phyloP scores from a whole-genome alignment of 2,888 invertebrate genomes.

The Apoda limacodes region DNA sequence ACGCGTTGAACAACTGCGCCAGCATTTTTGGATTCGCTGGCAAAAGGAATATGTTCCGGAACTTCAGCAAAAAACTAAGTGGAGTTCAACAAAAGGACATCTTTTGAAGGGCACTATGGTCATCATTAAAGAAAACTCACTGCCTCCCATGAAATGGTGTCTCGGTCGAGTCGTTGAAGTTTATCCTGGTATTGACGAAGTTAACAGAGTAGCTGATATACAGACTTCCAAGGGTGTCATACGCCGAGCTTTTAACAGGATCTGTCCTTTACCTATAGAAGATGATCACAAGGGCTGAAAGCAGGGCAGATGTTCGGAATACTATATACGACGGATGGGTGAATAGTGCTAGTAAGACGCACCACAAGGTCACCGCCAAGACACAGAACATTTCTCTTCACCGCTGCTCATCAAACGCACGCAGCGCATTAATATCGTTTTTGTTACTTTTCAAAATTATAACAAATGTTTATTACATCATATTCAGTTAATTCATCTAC shows the following conservation, averaged over 20 bases:
- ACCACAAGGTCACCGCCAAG: too few species aligned
- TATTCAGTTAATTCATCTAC: too few species aligned
- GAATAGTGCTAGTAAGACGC: too few species aligned
- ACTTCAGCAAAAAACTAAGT: not conserved
- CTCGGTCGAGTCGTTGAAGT: constrained; percentile 4
- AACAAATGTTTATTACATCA: too few species aligned
- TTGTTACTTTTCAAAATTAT: too few species aligned
- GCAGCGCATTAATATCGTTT: too few species aligned
- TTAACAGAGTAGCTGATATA: constrained; percentile 4
- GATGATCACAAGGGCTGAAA: too few species aligned
- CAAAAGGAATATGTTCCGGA: not conserved
- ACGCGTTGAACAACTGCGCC: not conserved
- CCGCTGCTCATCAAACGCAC: too few species aligned
- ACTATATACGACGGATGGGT: too few species aligned
- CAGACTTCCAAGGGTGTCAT: constrained; percentile 4
- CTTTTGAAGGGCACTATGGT: constrained; percentile 1
- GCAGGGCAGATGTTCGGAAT: too few species aligned
- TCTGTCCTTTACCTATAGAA: constrained; percentile 9
- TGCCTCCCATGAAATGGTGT: constrained; percentile 7
- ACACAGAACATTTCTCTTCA: too few species aligned
- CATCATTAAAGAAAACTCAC: constrained; percentile 5
- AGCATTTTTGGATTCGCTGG: constrained; percentile 1
- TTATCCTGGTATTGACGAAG: constrained; percentile 4
- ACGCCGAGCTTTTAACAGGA: constrained; percentile 5
- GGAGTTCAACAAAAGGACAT: not conserved